These are phyloP conservation scores for Sarotherodon lohbergeri DNA, from an alignment of 2,113 vertebrate genomes.

Conservation along the genomic window DNA sequence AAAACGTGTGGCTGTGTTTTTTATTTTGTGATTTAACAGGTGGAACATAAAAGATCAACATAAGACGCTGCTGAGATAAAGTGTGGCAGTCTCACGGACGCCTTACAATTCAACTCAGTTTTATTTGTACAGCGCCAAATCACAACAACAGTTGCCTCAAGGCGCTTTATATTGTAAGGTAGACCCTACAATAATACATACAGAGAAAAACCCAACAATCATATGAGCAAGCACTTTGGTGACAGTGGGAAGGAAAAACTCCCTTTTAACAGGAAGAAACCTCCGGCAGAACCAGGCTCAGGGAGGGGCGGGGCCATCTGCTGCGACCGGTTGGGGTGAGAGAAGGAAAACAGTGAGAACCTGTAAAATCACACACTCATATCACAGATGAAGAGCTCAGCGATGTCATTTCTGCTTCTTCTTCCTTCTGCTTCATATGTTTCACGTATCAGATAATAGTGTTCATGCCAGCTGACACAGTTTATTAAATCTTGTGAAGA, in stretches of 20 bases:
- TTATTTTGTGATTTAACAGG: neutral
- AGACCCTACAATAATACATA: fast-evolving
- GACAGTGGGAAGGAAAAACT: neutral
- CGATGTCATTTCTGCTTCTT: neutral
- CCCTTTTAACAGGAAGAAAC: neutral
- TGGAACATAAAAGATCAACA: neutral
- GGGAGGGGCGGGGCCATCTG: neutral
- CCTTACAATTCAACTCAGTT: fast-evolving
- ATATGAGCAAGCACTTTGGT: fast-evolving
- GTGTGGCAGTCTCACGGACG: neutral
- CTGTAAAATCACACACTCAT: neutral
- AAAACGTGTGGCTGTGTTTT: neutral
- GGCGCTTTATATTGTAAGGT: neutral
- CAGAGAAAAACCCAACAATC: fast-evolving
- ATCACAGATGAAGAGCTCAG: neutral
- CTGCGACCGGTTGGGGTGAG: fast-evolving
- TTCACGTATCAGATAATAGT: neutral
- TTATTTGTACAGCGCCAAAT: neutral
- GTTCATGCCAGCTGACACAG: neutral
- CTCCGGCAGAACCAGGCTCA: fast-evolving
- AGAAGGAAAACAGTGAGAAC: neutral
- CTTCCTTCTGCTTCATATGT: neutral
- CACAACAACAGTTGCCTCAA: neutral
- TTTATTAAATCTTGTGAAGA: neutral
- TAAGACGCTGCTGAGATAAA: neutral